Evolutionary conservation across 2,888 invertebrate genomes (phyloP).

Genomic region (Aspidiotus rigidus): DNA sequence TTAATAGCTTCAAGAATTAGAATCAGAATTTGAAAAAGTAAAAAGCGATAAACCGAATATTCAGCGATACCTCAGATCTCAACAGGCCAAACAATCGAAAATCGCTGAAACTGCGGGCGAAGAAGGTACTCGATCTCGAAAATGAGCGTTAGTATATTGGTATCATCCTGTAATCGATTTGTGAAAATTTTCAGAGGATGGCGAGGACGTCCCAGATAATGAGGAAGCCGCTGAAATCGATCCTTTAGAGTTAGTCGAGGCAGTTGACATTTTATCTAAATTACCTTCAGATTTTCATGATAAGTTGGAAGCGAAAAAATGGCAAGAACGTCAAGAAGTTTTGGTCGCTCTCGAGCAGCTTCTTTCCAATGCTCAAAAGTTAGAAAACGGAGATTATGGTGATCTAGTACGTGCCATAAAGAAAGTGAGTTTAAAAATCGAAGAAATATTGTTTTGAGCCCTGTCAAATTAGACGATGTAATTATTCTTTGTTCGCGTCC

Average conservation of each 20-base stretch:
- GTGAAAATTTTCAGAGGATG: constrained; percentile 44
- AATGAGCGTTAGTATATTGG: not conserved
- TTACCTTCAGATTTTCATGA: constrained; percentile 93
- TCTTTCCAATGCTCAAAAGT: constrained; percentile 63
- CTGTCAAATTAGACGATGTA: not conserved
- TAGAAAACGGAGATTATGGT: constrained; percentile 88
- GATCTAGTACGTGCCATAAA: constrained; percentile 77
- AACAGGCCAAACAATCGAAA: constrained; percentile 60
- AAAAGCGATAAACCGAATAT: constrained; percentile 58
- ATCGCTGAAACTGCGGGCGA: constrained; percentile 47
- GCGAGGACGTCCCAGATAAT: constrained; percentile 52
- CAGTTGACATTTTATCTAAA: constrained; percentile 86
- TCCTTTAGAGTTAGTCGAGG: constrained; percentile 80
- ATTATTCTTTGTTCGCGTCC: not conserved
- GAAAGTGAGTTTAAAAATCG: constrained; percentile 53
- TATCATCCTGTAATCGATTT: too few relatives aligned
- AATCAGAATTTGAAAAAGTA: constrained; percentile 74
- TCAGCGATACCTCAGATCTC: constrained; percentile 66
- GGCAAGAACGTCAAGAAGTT: constrained; percentile 92
- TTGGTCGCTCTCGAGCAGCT: constrained; percentile 72
- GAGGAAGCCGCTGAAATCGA: constrained; percentile 57
- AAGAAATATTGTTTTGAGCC: not conserved
- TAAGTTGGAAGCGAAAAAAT: constrained; percentile 87
- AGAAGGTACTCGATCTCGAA: constrained; percentile 35
- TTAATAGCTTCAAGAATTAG: constrained; percentile 65